Evolutionary conservation across 2,113 vertebrate genomes (phyloP), one percentile per base, ranked within the genome.

Genomic region (Arizona elegans): DNA sequence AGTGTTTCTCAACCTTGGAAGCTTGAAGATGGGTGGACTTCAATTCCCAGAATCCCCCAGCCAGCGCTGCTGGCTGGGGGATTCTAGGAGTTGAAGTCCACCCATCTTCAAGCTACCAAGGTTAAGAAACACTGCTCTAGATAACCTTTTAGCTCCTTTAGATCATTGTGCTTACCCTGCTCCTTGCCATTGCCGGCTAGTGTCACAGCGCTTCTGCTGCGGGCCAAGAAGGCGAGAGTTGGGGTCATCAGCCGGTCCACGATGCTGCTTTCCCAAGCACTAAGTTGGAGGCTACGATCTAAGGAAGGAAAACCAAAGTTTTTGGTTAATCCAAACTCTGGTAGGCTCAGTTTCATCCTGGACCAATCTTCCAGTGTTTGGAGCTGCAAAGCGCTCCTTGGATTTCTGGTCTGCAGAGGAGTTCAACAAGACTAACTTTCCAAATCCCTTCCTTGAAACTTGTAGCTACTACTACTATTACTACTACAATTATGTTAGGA

Each of bases 231-330:
- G 87, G 99, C 98, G 94, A 99, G 97, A 2, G 99, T 99, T 33
- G 99, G 99, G 0, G 99, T 99, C 99, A 99, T 99, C 96, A 99
- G 97, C 29, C 99, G 98, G 96, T 99, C 99, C 90, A 99, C 99
- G 1, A 99, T 99, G 96, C 99, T 99, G 97, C 99, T 99, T 97
- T 99, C 99, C 99, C 99, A 99, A 0, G 99, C 98, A 93, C 98
- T 99, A 95, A 99, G 97, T 94, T 98, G 98, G 59, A 98, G 95
- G 94, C 97, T 99, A 90, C 99, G 98, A 93, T 98, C 99, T 99
- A 96, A 89, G n/a, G 70, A 92, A 11, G 75, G 29, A 94, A 91
- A 38, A 13, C 33, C 24, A 38, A 38, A 24, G 24, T 8, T 43
- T 17, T n/a, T 53, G 88, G 21, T 89, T 62, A 93, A 86, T 88